These are phyloP conservation scores for Delia radicum DNA, from an alignment of 1,140 invertebrate species.

Conservation along the genomic window DNA sequence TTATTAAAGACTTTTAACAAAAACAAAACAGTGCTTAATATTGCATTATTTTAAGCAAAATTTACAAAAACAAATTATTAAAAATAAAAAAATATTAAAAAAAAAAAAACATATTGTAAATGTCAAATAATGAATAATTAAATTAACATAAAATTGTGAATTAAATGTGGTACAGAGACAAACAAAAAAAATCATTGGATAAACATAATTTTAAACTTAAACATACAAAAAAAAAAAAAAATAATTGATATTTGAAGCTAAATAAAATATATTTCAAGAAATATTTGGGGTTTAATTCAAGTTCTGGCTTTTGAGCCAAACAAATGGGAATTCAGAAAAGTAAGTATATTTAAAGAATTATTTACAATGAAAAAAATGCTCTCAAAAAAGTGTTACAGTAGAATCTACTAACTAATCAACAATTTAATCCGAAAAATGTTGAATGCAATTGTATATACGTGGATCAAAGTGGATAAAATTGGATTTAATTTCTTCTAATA, in stretches of 20 bases:
- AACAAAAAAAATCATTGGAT: not conserved
- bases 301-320: no score
- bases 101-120: not conserved
- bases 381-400: no score
- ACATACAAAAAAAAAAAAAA: not conserved
- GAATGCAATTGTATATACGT: no score
- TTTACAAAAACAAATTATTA: not conserved
- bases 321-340: no score
- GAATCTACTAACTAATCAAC: no score
- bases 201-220: not conserved
- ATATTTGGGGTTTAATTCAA: no score
- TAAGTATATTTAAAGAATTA: no score
- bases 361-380: no score
- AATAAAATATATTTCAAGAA: conserved; percentile 9
- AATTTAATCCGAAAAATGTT: no score
- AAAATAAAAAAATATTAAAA: not conserved
- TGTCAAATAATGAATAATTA: not conserved
- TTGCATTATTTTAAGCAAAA: not conserved
- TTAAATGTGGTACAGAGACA: not conserved
- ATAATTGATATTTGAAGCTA: conserved; percentile 9
- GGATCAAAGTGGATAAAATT: no score
- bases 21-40: not conserved
- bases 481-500: no score
- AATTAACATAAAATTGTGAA: not conserved
- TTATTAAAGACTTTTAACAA: not conserved